Conservation (phyloP, 2,888 invertebrate species). For the Drosophila rubida region DNA sequence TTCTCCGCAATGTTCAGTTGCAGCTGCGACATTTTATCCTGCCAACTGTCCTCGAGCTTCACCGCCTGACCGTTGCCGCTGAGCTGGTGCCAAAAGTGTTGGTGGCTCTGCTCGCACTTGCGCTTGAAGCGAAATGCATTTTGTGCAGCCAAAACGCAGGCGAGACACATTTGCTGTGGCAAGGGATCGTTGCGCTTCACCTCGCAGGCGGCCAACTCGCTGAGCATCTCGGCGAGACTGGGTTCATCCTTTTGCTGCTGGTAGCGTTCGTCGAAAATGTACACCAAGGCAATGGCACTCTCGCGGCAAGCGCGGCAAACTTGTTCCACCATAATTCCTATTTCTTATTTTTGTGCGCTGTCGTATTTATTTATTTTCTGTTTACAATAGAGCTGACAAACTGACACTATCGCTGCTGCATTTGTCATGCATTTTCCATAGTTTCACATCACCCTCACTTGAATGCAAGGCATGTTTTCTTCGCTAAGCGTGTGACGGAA, state of each 20-base stretch:
- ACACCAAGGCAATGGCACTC: constrained; percentile 28
- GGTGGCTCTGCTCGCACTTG: constrained; percentile 74
- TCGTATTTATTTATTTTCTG: constrained; percentile 22
- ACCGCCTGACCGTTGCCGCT: constrained; percentile 1
- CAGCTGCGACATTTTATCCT: not conserved
- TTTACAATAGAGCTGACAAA: constrained; percentile 18
- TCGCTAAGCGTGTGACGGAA: not conserved
- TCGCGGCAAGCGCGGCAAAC: constrained; percentile 71
- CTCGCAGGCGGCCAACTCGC: constrained; percentile 57
- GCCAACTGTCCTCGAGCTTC: not conserved
- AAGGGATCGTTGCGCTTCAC: constrained; percentile 49
- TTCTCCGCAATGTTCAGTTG: not conserved
- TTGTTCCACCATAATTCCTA: constrained; percentile 33
- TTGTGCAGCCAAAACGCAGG: constrained; percentile 64
- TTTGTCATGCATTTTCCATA: not conserved
- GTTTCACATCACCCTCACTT: not conserved
- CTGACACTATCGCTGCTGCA: not conserved
- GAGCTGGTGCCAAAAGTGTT: constrained; percentile 52
- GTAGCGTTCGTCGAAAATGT: constrained; percentile 50
- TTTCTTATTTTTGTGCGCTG: not conserved
- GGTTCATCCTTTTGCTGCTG: constrained; percentile 15
- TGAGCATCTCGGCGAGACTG: constrained; percentile 65
- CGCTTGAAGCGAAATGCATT: constrained; percentile 75
- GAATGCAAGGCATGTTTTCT: not conserved
- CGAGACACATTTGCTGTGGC: constrained; percentile 74